These are phyloP conservation scores for Triplophysa siluroides DNA, from an alignment of 2,113 vertebrate genomes.

Conservation along the genomic window DNA sequence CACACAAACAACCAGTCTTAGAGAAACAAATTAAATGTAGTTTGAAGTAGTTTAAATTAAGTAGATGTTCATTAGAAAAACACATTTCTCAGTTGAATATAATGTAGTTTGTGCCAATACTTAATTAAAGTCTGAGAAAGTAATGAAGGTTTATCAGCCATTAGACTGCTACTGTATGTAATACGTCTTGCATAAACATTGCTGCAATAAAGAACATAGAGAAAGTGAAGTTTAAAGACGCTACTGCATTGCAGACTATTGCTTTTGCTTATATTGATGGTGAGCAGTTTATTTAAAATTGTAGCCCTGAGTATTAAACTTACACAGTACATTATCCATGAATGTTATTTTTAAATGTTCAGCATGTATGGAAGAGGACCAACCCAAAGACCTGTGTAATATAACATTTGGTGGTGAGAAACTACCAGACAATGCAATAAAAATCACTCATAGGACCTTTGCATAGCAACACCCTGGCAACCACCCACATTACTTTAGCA, in stretches of 20 bases:
- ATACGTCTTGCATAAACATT: background rate
- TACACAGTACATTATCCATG: background rate
- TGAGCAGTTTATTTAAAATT: background rate
- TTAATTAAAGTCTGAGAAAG: background rate
- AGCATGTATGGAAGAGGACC: background rate
- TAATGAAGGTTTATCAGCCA: background rate
- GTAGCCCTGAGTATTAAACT: background rate
- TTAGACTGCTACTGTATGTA: background rate
- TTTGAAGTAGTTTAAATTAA: background rate
- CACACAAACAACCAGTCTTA: slow-evolving; percentile 1
- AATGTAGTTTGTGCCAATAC: background rate
- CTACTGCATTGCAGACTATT: too few relatives aligned
- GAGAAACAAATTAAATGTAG: background rate
- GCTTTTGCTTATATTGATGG: too few relatives aligned
- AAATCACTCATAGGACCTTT: too few relatives aligned
- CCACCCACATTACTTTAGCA: background rate
- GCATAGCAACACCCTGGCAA: background rate
- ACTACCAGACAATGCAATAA: too few relatives aligned
- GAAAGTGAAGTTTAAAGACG: background rate
- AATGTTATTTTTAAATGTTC: background rate
- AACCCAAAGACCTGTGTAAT: background rate
- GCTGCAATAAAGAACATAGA: background rate
- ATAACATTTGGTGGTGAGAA: too few relatives aligned
- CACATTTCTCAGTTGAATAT: background rate
- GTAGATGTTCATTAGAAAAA: background rate